phyloP scores from a whole-genome alignment of 1,140 invertebrate species.

The Copidosoma floridanum region DNA sequence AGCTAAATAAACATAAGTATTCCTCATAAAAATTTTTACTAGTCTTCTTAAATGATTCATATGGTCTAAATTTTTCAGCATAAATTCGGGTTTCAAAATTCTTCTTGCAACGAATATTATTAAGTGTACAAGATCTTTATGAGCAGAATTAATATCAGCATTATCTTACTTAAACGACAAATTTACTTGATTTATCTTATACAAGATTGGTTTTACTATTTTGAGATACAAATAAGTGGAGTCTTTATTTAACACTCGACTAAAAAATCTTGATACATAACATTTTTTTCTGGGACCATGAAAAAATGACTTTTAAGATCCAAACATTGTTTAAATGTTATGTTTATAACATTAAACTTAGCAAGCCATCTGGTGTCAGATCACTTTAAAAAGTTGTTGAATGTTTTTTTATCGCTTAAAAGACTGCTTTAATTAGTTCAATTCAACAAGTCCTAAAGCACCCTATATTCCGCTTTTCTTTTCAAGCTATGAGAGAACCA shows the following conservation, averaged over 20 bases:
- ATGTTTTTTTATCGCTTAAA: slow-evolving; percentile 34
- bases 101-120: slow-evolving; percentile 25
- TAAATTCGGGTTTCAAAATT: slow-evolving; percentile 28
- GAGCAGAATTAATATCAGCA: slow-evolving; percentile 26
- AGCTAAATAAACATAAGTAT: no score
- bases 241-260: slow-evolving; percentile 32
- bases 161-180: slow-evolving; percentile 32
- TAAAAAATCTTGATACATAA: slow-evolving; percentile 32
- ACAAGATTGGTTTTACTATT: slow-evolving; percentile 29
- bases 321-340: no score
- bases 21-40: no score
- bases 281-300: slow-evolving; percentile 29
- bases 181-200: slow-evolving; percentile 28
- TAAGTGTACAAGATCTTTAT: slow-evolving; percentile 29
- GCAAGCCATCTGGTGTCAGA: slow-evolving; percentile 47
- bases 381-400: slow-evolving; percentile 43
- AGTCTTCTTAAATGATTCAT: no score
- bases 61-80: slow-evolving; percentile 18
- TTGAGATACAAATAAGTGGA: slow-evolving; percentile 27
- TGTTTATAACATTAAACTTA: slow-evolving; percentile 32
- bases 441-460: slow-evolving; percentile 28
- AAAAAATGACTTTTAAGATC: no score
- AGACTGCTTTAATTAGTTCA: not conserved
- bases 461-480: slow-evolving; percentile 22
- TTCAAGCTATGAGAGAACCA: slow-evolving; percentile 27